Conservation (phyloP, 2,113 vertebrate genomes). For the Catharus minimus region DNA sequence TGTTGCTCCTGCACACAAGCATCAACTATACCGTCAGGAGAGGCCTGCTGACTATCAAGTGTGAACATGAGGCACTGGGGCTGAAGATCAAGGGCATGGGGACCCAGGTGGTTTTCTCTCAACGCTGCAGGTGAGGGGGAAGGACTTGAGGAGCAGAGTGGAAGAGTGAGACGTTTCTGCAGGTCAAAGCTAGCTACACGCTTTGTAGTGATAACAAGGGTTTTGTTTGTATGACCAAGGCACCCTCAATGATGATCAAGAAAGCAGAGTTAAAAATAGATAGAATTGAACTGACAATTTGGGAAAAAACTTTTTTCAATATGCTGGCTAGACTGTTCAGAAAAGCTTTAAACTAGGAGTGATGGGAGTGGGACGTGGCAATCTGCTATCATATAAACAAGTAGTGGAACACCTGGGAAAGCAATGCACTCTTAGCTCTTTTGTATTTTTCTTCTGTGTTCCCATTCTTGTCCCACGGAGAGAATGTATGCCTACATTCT, state of each 20-base stretch:
- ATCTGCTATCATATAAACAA: not conserved
- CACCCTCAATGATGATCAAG: not conserved
- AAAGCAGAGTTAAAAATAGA: not conserved
- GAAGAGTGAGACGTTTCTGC: not conserved
- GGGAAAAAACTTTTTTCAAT: fast-evolving
- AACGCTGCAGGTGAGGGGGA: not conserved
- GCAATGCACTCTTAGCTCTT: not conserved
- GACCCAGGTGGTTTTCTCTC: not conserved
- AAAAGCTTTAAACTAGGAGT: not conserved
- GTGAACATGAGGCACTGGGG: not conserved
- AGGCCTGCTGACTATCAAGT: not conserved
- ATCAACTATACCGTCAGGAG: not conserved
- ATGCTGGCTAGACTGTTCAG: not conserved
- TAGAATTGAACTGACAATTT: not conserved
- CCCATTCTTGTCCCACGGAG: not conserved
- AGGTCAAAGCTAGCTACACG: not conserved
- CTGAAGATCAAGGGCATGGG: not conserved
- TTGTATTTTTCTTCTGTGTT: not conserved
- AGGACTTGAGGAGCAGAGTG: not conserved
- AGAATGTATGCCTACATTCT: too few relatives aligned
- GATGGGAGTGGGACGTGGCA: not conserved
- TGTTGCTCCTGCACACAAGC: not conserved
- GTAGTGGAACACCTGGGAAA: not conserved
- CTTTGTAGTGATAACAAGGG: not conserved
- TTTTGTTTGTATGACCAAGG: not conserved